Evolutionary conservation across 1,140 invertebrate genomes (phyloP), one percentile per base, ranked within the genome.

Genomic region (Tenebrio molitor): DNA sequence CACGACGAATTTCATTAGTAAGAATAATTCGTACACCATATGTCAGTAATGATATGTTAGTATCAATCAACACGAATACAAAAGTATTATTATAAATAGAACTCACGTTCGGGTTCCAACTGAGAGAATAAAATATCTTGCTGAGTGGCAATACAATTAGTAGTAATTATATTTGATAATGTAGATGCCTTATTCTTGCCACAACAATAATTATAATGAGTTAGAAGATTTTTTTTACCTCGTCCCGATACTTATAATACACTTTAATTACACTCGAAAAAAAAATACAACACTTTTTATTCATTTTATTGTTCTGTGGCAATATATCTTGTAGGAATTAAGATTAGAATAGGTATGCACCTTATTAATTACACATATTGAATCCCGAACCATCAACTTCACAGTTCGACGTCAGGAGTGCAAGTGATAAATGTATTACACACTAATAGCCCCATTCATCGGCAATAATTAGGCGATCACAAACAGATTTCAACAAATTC

Each of bases 101-200:
- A 42, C 36, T 66, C 34, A 66, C 42, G 42, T 44, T 66, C 42
- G 36, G 17, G 64, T 19, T 66, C 64, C 64, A 66, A 66, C 64
- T 66, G 64, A 44, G 64, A 44, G 64, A 66, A 66, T 66, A 66
- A 66, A 66, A 66, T 66, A 66, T 66, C 64, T 66, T 66, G 64
- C 64, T 66, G 64, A 66, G 64, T 66, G 64, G 64, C 64, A 66
- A 44, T 44, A 66, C 64, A 66, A 66, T 66, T 66, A 66, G 64
- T 66, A 66, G 64, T 66, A 66, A 66, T 66, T 66, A 66, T 66
- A 41, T 66, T 66, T 66, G 64, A 66, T 66, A 66, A 66, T 66
- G 42, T 66, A 44, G 34, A 66, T 66, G 42, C 64, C 64, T 66
- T 42, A 42, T 42, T 66, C 64, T 66, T 66, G 42, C 64, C 36